Evolutionary conservation across 2,888 invertebrate genomes (phyloP).

Genomic region (Andrena fulva): DNA sequence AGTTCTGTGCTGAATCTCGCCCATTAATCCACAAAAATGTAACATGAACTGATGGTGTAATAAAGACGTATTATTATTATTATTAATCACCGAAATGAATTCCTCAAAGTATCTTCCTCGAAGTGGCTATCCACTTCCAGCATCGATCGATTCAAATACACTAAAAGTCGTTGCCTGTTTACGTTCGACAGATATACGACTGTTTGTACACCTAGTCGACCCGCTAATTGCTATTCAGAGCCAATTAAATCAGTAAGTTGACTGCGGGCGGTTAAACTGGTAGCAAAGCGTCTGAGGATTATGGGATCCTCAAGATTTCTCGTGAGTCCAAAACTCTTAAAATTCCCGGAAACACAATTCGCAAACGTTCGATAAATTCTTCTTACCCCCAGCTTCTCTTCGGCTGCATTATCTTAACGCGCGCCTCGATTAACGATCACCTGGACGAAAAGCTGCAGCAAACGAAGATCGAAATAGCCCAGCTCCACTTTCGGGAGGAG

Average conservation of each 20-base stretch:
- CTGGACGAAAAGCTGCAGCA: slow-evolving; percentile 61
- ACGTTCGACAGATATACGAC: slow-evolving; percentile 1
- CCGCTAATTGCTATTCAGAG: not conserved
- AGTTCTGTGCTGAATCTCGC: too few species aligned
- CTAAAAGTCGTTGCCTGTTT: slow-evolving; percentile 22
- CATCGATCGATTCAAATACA: slow-evolving; percentile 10
- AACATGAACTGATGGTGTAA: too few species aligned
- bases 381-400: slow-evolving; percentile 21
- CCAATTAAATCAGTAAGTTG: slow-evolving; percentile 23
- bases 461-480: slow-evolving; percentile 71
- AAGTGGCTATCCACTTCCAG: not conserved
- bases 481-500: slow-evolving; percentile 49
- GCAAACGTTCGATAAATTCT: not conserved
- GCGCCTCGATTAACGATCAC: slow-evolving; percentile 42
- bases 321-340: slow-evolving; percentile 23
- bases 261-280: slow-evolving; percentile 3
- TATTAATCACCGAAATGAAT: too few species aligned
- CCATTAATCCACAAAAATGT: too few species aligned
- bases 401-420: not conserved
- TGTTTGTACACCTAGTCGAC: slow-evolving; percentile 22
- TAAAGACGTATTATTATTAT: too few species aligned
- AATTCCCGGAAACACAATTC: not conserved
- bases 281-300: not conserved
- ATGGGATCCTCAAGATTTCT: slow-evolving; percentile 36
- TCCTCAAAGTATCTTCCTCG: not conserved